Conservation (phyloP, 2,797 vertebrate genomes). For the Pampus argenteus region DNA sequence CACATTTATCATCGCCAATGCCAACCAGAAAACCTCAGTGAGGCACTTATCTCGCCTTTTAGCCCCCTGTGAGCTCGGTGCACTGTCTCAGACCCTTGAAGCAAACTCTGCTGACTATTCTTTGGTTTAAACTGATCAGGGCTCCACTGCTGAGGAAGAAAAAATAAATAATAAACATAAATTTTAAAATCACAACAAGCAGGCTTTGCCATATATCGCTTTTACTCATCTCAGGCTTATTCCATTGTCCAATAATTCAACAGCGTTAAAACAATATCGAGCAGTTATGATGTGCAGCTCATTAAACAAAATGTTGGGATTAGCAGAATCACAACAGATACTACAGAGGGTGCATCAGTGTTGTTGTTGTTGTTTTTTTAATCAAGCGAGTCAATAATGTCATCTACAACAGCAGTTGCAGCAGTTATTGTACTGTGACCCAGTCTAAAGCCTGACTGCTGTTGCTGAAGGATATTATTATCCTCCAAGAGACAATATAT, state of each 20-base stretch:
- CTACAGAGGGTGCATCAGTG: too few relatives aligned
- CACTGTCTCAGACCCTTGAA: not conserved
- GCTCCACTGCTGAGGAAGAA: not conserved
- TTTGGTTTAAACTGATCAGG: constrained; percentile 1
- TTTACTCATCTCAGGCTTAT: not conserved
- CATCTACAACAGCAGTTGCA: too few relatives aligned
- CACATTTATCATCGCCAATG: constrained; percentile 46
- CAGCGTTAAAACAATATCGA: too few relatives aligned
- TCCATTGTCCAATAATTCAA: not conserved
- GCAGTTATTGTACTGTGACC: too few relatives aligned
- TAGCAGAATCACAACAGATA: too few relatives aligned
- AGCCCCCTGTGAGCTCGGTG: constrained; percentile 3
- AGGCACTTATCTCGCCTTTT: constrained; percentile 38
- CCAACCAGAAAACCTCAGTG: constrained; percentile 28
- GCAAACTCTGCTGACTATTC: not conserved
- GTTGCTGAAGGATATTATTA: too few relatives aligned
- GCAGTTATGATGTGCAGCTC: too few relatives aligned
- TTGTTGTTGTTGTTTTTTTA: too few relatives aligned
- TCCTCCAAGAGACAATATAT: too few relatives aligned
- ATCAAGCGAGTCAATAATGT: too few relatives aligned
- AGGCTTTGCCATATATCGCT: not conserved
- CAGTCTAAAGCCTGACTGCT: too few relatives aligned
- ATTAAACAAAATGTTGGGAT: too few relatives aligned
- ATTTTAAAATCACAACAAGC: constrained; percentile 1
- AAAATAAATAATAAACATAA: constrained; percentile 10